phyloP scores from a whole-genome alignment of 1,140 invertebrate species.

The Galleria mellonella region DNA sequence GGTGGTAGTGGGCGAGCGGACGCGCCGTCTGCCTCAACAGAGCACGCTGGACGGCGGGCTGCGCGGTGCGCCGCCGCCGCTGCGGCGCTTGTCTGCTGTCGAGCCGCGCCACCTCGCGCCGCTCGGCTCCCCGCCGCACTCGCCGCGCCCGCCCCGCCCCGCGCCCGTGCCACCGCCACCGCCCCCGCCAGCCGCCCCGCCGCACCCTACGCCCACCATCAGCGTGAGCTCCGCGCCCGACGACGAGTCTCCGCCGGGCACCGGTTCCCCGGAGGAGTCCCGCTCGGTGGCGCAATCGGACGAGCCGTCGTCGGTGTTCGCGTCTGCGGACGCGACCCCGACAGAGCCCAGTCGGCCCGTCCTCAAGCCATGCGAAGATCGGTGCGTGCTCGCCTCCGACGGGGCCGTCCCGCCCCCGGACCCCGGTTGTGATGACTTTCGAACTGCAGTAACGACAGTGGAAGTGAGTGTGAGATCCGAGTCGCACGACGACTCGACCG shows the following conservation, averaged over 20 bases:
- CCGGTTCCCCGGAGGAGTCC: constrained; percentile 38
- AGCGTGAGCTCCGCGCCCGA: constrained; percentile 82
- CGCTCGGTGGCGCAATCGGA: constrained; percentile 45
- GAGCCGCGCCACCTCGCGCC: constrained; percentile 69
- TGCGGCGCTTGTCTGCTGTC: constrained; percentile 59
- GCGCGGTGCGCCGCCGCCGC: constrained; percentile 63
- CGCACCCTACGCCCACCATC: constrained; percentile 77
- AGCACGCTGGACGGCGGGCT: constrained; percentile 76
- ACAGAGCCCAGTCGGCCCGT: constrained; percentile 29
- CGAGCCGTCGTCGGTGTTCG: constrained; percentile 55
- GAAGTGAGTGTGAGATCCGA: constrained; percentile 10
- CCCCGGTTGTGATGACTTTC: constrained; percentile 8
- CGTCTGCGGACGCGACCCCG: constrained; percentile 47
- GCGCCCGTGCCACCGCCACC: constrained; percentile 15
- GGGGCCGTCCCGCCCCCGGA: constrained; percentile 2
- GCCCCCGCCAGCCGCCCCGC: constrained; percentile 21
- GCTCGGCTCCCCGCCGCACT: constrained; percentile 45
- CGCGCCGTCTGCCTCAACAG: constrained; percentile 76
- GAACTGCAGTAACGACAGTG: constrained; percentile 11
- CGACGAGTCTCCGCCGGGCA: constrained; percentile 61
- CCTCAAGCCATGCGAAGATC: constrained; percentile 11
- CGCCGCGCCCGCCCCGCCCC: constrained; percentile 39
- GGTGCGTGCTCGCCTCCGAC: constrained; percentile 2
- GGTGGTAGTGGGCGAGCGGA: constrained; percentile 76
- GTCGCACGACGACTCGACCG: constrained; percentile 20